Conservation (phyloP, 2,888 invertebrate species). For the Andrena praecox region DNA sequence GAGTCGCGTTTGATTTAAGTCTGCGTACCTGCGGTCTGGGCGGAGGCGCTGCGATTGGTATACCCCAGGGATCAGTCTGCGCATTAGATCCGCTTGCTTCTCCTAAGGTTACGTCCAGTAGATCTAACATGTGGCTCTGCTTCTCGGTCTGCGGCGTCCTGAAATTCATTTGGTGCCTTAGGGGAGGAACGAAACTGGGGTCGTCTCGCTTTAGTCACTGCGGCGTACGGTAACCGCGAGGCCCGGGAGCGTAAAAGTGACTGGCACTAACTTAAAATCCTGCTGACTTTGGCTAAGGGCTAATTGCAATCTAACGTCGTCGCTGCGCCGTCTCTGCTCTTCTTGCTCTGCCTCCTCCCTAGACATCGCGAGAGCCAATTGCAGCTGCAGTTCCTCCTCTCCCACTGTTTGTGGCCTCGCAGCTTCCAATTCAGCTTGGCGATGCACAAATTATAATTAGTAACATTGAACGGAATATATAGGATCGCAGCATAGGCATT, state of each 20-base stretch:
- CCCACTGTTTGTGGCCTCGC: slow-evolving; percentile 98
- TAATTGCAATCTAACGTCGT: slow-evolving; percentile 98
- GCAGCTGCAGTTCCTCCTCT: slow-evolving; percentile 99
- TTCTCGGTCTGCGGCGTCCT: slow-evolving; percentile 83
- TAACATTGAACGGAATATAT: background rate
- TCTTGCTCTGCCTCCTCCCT: slow-evolving; percentile 99
- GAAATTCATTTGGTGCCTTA: slow-evolving; percentile 52
- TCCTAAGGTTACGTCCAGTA: slow-evolving; percentile 92
- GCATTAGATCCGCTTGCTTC: slow-evolving; percentile 86
- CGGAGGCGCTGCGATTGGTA: slow-evolving; percentile 86
- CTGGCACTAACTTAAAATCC: slow-evolving; percentile 91
- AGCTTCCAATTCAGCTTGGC: slow-evolving; percentile 91
- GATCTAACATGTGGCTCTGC: slow-evolving; percentile 92
- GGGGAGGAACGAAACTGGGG: background rate
- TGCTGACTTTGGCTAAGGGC: slow-evolving; percentile 97
- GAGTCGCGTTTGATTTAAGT: background rate
- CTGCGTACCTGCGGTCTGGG: slow-evolving; percentile 87
- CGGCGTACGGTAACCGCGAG: background rate
- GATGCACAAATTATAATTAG: slow-evolving; percentile 5
- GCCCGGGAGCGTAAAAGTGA: background rate
- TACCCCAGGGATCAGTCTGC: slow-evolving; percentile 91
- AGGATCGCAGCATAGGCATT: slow-evolving; percentile 16
- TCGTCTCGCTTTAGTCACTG: background rate
- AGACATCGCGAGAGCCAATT: slow-evolving; percentile 99
- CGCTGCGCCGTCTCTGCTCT: slow-evolving; percentile 96